phyloP scores from a whole-genome alignment of 2,888 invertebrate genomes.

The Chelonus formosanus region DNA sequence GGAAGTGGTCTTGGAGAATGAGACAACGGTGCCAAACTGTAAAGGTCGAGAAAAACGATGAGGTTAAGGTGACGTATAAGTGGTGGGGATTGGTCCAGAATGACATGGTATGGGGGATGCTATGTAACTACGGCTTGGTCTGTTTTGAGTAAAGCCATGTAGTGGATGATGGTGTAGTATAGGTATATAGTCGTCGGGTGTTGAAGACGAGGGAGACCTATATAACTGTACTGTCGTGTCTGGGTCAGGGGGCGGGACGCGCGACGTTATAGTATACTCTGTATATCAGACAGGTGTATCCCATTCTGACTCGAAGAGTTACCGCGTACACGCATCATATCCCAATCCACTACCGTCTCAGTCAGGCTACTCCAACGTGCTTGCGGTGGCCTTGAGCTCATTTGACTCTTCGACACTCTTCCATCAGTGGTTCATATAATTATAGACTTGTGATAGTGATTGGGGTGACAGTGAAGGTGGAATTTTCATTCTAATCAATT shows the following conservation, averaged over 20 bases:
- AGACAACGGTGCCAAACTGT: conserved; percentile 44
- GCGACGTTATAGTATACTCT: conserved; percentile 60
- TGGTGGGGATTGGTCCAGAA: neutral
- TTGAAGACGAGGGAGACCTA: conserved; percentile 57
- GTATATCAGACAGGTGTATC: conserved; percentile 67
- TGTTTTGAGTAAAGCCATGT: neutral
- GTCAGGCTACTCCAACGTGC: neutral
- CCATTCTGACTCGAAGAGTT: conserved; percentile 65
- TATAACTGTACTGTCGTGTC: conserved; percentile 68
- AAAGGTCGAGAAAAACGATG: conserved; percentile 34
- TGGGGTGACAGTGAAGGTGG: no score
- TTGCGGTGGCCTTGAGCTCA: no score
- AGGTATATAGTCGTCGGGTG: conserved; percentile 11
- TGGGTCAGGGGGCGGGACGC: conserved; percentile 70
- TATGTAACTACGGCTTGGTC: neutral
- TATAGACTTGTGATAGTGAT: no score
- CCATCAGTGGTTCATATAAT: no score
- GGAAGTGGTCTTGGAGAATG: conserved; percentile 41
- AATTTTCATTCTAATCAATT: no score
- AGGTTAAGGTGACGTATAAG: conserved; percentile 5
- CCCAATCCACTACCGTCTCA: conserved; percentile 24
- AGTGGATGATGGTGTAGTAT: neutral
- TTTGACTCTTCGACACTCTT: no score
- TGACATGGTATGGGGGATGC: no score
- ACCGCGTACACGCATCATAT: conserved; percentile 51